phyloP scores from a whole-genome alignment of 2,113 vertebrate species.

The Triplophysa dalaica region DNA sequence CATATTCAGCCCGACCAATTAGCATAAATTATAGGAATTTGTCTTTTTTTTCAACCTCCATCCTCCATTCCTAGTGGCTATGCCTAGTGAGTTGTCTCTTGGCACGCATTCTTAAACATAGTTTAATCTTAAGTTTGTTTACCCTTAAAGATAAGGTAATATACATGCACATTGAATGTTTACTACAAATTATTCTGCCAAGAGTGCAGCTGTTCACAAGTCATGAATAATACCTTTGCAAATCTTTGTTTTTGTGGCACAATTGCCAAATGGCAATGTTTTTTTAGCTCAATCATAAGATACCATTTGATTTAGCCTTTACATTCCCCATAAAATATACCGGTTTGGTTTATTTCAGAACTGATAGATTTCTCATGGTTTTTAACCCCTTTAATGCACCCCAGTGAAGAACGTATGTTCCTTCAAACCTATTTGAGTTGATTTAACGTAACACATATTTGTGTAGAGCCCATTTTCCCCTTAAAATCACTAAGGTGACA shows the following conservation, averaged over 20 bases:
- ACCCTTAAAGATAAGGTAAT: conserved; percentile 46
- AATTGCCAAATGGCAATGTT: conserved; percentile 33
- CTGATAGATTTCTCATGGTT: conserved; percentile 19
- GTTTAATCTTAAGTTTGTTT: conserved; percentile 38
- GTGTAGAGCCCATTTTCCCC: conserved; percentile 31
- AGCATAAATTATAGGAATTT: conserved; percentile 38
- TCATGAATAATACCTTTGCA: conserved; percentile 26
- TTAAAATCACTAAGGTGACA: conserved; percentile 44
- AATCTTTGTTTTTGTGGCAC: conserved; percentile 23
- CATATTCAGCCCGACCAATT: conserved; percentile 27
- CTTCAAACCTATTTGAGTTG: conserved; percentile 32
- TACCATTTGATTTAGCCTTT: conserved; percentile 37
- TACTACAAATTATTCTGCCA: conserved; percentile 41
- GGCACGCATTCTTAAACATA: conserved; percentile 31
- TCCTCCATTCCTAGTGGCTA: not conserved
- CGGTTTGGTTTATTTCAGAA: conserved; percentile 28
- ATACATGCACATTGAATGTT: conserved; percentile 54
- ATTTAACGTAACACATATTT: conserved; percentile 46
- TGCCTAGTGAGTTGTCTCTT: conserved; percentile 8
- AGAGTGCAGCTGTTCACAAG: conserved; percentile 40
- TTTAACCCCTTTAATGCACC: conserved; percentile 39
- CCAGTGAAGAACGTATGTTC: conserved; percentile 35
- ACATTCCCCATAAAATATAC: conserved; percentile 37
- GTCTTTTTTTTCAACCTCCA: conserved; percentile 16
- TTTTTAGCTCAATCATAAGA: conserved; percentile 34